phyloP scores from a whole-genome alignment of 2,797 vertebrate genomes.

The Takifugu rubripes region DNA sequence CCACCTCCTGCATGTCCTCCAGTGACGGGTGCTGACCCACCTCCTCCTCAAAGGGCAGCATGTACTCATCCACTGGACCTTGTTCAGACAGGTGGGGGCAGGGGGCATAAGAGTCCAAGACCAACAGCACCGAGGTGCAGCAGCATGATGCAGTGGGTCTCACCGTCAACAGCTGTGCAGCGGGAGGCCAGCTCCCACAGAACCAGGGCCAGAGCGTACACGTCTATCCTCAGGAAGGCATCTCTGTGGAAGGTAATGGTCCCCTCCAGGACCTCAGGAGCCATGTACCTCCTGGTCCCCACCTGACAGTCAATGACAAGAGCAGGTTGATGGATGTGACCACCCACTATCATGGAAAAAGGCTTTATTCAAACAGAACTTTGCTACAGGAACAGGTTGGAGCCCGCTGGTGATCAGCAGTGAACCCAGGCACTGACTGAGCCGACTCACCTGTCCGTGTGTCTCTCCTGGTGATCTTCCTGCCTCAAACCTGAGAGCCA shows the following conservation, averaged over 20 bases:
- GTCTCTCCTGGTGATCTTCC: slow-evolving; percentile 96
- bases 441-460: slow-evolving; percentile 86
- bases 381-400: too few relatives aligned
- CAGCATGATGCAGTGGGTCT: slow-evolving; percentile 41
- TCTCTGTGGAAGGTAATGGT: slow-evolving; percentile 98
- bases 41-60: slow-evolving; percentile 97
- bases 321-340: too few relatives aligned
- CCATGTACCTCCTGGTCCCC: slow-evolving; percentile 96
- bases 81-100: too few relatives aligned
- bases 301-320: too few relatives aligned
- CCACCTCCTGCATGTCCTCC: slow-evolving; percentile 99
- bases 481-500: slow-evolving; percentile 95
- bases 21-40: slow-evolving; percentile 95
- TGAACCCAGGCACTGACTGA: too few relatives aligned
- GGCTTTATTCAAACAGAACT: too few relatives aligned
- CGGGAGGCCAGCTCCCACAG: slow-evolving; percentile 93
- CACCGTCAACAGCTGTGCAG: slow-evolving; percentile 93
- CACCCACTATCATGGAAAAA: too few relatives aligned
- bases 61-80: slow-evolving; percentile 97
- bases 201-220: slow-evolving; percentile 94
- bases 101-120: neutral
- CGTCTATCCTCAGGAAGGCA: slow-evolving; percentile 94
- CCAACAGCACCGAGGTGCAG: too few relatives aligned
- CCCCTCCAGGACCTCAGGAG: slow-evolving; percentile 94
- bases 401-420: neutral